Percentiles rank a stretch among this genome's conserved stretches.
Evolutionary conservation across 2,797 vertebrate genomes (phyloP).

Genomic region (Sebastolobus altivelis): DNA sequence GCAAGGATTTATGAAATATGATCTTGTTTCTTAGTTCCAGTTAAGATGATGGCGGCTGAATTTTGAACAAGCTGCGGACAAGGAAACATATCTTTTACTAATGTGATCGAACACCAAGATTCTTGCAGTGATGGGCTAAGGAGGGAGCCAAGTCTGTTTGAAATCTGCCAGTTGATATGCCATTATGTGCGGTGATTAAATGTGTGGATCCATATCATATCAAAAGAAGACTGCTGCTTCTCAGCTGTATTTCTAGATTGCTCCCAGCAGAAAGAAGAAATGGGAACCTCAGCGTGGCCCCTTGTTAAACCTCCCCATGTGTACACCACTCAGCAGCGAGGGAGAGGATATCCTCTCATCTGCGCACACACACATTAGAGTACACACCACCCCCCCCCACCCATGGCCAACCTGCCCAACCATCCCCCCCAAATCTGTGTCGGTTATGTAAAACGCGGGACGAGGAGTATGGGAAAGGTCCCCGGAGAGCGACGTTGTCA

Average conservation of each 20-base stretch:
- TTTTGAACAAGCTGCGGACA: conserved; percentile 21
- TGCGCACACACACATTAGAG: conserved; percentile 36
- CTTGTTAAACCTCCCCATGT: conserved; percentile 75
- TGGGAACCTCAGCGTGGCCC: conserved; percentile 64
- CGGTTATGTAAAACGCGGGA: conserved; percentile 80
- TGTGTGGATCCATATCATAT: conserved; percentile 40
- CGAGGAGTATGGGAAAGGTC: conserved; percentile 74
- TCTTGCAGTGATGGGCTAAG: neutral
- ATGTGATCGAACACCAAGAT: conserved; percentile 5
- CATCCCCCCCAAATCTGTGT: conserved; percentile 66
- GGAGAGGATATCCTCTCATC: conserved; percentile 67
- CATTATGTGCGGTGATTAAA: conserved; percentile 27
- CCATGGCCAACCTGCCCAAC: conserved; percentile 50
- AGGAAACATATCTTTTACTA: conserved; percentile 11
- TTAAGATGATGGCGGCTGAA: conserved; percentile 26
- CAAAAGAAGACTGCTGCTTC: conserved; percentile 47
- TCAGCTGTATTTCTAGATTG: conserved; percentile 39
- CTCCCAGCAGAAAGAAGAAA: conserved; percentile 55
- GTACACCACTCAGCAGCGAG: conserved; percentile 58
- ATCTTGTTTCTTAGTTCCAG: conserved; percentile 17
- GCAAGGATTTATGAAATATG: neutral
- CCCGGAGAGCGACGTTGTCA: conserved; percentile 80
- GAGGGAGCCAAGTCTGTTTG: neutral
- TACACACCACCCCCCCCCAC: conserved; percentile 38
- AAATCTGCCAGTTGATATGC: conserved; percentile 31